Base-by-base conservation (phyloP, 1,140 invertebrate species). In the Metaphire vulgaris region DNA sequence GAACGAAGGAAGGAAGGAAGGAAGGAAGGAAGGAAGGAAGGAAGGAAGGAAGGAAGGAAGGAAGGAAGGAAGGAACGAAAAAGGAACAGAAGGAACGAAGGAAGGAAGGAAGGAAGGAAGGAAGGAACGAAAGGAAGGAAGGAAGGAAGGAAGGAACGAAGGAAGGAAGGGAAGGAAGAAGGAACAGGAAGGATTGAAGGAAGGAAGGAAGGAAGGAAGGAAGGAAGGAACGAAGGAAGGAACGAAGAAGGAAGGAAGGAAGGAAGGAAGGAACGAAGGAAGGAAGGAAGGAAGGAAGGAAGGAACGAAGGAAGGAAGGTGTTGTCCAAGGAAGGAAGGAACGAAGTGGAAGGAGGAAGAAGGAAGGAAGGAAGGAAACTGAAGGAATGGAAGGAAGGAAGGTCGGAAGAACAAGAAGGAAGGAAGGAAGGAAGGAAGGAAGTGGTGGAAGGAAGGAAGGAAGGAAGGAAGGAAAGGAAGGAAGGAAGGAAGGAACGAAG, bases 21-120 rank as follows among this genome's bases (percentile, higher is more conserved):
- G 41, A 56, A 56, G 41, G 41, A 56, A 56, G 41, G 41, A 56
- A 56, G 41, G 41, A 56, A 56, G 41, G 41, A 56, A 56, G 41
- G 41, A 56, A 56, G 41, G 41, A 56, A 56, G 41, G 41, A 56
- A 56, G 41, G 41, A 56, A 56, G 41, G 41, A 56, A 56, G 41
- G 41, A 56, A 56, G 41, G 41, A 56, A 56, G 41, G 41, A 56
- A 56, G 41, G 41, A 56, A 56, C 6, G 41, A 56, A 56, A 21
- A 21, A 56, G 21, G 41, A 21, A 56, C n/a, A 21, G 41, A 56
- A 56, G 41, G 41, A 56, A 56, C 6, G 41, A 56, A 56, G 21
- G 41, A 21, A 56, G 21, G 41, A 21, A 56, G 41, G 41, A 56
- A 56, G 41, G 41, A 56, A 56, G 41, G 41, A 56, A 56, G 41